Evolutionary conservation across 2,113 vertebrate genomes (phyloP), one percentile per base, ranked within the genome.

Genomic region (Neolamprologus devosi): DNA sequence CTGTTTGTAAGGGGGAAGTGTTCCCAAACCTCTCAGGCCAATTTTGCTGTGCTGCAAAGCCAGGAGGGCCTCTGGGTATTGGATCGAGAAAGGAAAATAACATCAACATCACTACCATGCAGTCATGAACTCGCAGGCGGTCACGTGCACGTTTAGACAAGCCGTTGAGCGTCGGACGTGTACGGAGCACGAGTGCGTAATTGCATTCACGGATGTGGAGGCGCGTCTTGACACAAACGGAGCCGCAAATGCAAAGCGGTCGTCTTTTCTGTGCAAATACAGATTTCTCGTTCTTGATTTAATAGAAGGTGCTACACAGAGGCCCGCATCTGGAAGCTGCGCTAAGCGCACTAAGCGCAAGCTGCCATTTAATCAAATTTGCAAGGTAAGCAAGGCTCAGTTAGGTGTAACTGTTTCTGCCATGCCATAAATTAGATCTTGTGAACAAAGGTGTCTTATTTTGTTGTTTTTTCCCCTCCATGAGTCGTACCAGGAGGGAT

Each of bases 1-100:
- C 90, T 84, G 91, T 95, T 95, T 95, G 94, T 95, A 94, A 92
- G 90, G 81, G 91, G 93, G 92, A 95, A 94, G 93, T 93, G 93
- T 95, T 95, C 93, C 91, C 89, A 94, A 95, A 91, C 93, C 94
- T 93, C 92, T 93, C 91, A 82, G 90, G 93, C 89, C 89, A 90
- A 89, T 95, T 94, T 92, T 84, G 75, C 91, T 33, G 81, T 47
- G 57, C 90, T 82, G 89, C 92, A 81, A 86, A 81, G 82, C 85
- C 70, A 17, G 65, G 85, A 88, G 45, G 51, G 68, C 89, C 14
- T 19, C 68, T 55, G 82, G 85, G 88, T 80, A 53, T 83, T 90
- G 87, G 88, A 23, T 17, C 13, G 81, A 51, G 75, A 53, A 63
- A 45, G 8, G 80, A 81, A 68, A 78, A 49, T 30, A 78, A 78